These are phyloP conservation scores for Anorthoa munda DNA, from an alignment of 2,888 invertebrate species.

Conservation along the genomic window DNA sequence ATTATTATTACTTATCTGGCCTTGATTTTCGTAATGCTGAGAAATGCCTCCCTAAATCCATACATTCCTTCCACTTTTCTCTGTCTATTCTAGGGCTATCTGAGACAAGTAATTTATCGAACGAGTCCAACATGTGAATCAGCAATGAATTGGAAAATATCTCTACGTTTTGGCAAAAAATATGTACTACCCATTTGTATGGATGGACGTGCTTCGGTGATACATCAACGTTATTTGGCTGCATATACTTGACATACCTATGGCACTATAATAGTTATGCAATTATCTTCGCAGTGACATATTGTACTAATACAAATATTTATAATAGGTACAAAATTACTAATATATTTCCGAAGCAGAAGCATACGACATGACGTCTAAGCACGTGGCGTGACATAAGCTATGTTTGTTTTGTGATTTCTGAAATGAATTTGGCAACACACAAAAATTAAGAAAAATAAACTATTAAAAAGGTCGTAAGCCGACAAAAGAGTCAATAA, in stretches of 20 bases:
- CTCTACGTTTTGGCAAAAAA: background rate
- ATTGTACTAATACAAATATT: constrained; percentile 30
- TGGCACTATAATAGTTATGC: constrained; percentile 20
- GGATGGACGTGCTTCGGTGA: background rate
- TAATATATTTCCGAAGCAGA: constrained; percentile 5
- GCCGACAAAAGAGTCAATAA: constrained; percentile 13
- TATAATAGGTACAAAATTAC: constrained; percentile 8
- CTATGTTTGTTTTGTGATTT: constrained; percentile 34
- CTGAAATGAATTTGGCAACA: constrained; percentile 21
- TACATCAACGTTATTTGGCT: background rate
- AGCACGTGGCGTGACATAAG: constrained; percentile 57
- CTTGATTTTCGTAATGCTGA: too few relatives aligned
- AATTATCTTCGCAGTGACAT: constrained; percentile 21
- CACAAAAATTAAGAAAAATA: background rate
- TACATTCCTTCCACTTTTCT: too few relatives aligned
- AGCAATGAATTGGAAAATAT: background rate
- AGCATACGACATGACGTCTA: constrained; percentile 8
- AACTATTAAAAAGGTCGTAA: constrained; percentile 1
- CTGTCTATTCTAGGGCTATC: background rate
- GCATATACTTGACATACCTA: background rate
- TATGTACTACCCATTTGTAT: background rate
- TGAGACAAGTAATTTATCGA: background rate
- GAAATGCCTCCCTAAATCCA: too few relatives aligned
- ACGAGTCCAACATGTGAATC: background rate
- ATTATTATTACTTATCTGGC: background rate